A percentile compares a stretch with the other conserved stretches of the same genome.
Conservation (phyloP, 2,113 vertebrate genomes). For the Fregata magnificens region DNA sequence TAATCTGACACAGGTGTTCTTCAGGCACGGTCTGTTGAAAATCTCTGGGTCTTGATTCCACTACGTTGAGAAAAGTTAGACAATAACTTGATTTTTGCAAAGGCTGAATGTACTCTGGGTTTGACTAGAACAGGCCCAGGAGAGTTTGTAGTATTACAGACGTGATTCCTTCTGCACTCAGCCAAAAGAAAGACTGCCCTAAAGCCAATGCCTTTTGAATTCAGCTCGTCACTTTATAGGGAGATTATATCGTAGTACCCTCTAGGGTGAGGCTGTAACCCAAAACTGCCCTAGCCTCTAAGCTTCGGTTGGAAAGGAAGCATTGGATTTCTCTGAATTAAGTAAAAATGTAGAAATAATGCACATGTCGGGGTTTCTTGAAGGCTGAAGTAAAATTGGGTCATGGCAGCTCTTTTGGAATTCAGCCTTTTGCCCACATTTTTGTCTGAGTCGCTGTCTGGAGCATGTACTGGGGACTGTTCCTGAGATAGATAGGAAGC, state of each 20-base stretch:
- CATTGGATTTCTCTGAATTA: not conserved
- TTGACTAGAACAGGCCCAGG: not conserved
- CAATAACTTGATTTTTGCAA: not conserved
- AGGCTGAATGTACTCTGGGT: not conserved
- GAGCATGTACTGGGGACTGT: not conserved
- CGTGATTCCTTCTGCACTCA: not conserved
- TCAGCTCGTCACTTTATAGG: not conserved
- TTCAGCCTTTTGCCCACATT: not conserved
- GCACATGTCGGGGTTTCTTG: rapidly evolving
- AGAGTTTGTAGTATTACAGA: not conserved
- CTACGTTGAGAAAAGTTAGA: not conserved
- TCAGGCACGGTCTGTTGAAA: not conserved
- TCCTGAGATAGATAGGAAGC: not conserved
- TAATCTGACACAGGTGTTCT: not conserved
- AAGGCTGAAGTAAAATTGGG: not conserved
- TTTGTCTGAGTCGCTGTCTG: not conserved
- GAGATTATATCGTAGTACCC: not conserved
- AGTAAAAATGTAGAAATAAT: not conserved
- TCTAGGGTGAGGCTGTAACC: not conserved
- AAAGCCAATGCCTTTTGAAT: not conserved
- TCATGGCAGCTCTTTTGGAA: not conserved
- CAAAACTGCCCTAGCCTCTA: not conserved
- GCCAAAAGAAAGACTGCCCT: not conserved
- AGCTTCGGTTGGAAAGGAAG: not conserved
- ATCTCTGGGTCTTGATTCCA: not conserved